Evolutionary conservation across 2,113 vertebrate species (phyloP), one percentile per base, ranked within the genome.

Genomic region (Malurus cyaneus): DNA sequence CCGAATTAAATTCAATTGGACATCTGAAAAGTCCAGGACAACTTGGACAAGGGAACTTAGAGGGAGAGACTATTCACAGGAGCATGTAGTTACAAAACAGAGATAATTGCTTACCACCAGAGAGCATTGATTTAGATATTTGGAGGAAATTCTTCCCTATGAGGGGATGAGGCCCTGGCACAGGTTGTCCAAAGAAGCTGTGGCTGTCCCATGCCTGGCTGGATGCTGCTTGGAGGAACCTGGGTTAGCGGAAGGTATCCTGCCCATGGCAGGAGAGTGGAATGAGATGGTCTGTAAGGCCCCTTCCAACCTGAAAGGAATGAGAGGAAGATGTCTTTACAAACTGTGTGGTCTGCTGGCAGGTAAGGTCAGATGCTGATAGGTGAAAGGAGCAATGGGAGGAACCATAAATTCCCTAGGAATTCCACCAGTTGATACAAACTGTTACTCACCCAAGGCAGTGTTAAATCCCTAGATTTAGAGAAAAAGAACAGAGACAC

Each of bases 201-300:
- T 26, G 31, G 31, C 74, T 64, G 42, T 20, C 12, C 14, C 31
- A 65, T 65, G 67, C 31, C 12, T 6, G 7, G 28, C 6, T 66
- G 52, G 36, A 80, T 5, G 4, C 9, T 12, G 18, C 76, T 50
- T 15, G 50, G 19, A 59, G 12, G 2, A 57, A 15, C 14, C 21
- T 4, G 31, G 11, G 1, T 1, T 4, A 28, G 44, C 8, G 9
- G 18, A 31, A 72, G 18, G 5, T 25, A 41, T 21, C 66, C 5
- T 36, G 31, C 4, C 31, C 34, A 5, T 0, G 18, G 42, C 66
- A 34, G 11, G 25, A 42, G 6, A 12, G 3, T 8, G 76, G 9
- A 21, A 50, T 0, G 20, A 31, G 25, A 42, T 3, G 24, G 4
- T 25, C 7, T 56, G 56, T 21, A 12, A 34, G 9, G 31, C 14